Evolutionary conservation across 2,113 vertebrate genomes (phyloP).

Genomic region (Rattus norvegicus): GRCr8 NC_086039.1:29785501-29786000

Average conservation of each 20-base stretch:
- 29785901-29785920: neutral
- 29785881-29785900: conserved; percentile 14
- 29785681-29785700: conserved; percentile 67
- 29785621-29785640: conserved; percentile 45
- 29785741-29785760: conserved; percentile 52
- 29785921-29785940: conserved; percentile 43
- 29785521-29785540: conserved; percentile 62
- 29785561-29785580: conserved; percentile 68
- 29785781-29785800: conserved; percentile 50
- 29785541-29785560: conserved; percentile 59
- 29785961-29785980: neutral
- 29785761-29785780: conserved; percentile 64
- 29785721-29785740: conserved; percentile 48
- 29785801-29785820: neutral
- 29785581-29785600: conserved; percentile 70
- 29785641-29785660: conserved; percentile 68
- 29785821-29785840: conserved; percentile 56
- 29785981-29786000: neutral
- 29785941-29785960: neutral
- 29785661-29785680: conserved; percentile 69
- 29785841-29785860: conserved; percentile 20
- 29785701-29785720: conserved; percentile 35
- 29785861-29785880: conserved; percentile 53
- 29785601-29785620: conserved; percentile 61
- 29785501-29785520: conserved; percentile 46